These are phyloP conservation scores for Siphlonurus alternatus DNA, from an alignment of 2,888 invertebrate genomes.

Conservation along the genomic window DNA sequence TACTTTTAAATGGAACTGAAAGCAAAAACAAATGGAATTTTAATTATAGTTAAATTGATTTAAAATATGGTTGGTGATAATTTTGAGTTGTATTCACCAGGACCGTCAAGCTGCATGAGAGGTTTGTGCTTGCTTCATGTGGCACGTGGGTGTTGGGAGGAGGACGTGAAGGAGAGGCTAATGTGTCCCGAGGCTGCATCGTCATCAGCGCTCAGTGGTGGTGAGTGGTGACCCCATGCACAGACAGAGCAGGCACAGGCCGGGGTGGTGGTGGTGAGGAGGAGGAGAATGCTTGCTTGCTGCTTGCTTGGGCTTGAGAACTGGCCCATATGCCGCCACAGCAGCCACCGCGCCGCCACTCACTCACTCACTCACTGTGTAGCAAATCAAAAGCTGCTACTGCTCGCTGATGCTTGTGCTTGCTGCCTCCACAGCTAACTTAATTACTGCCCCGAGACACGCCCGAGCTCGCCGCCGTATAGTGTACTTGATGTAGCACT, in stretches of 20 bases:
- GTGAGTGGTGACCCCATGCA: background rate
- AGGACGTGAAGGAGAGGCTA: too few relatives aligned
- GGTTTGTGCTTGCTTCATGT: too few relatives aligned
- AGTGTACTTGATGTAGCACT: background rate
- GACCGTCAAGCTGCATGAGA: too few relatives aligned
- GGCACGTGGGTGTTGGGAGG: too few relatives aligned
- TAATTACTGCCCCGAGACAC: slow-evolving; percentile 3
- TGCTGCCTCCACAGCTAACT: slow-evolving; percentile 1
- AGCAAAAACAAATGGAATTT: too few relatives aligned
- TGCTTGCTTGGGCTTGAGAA: background rate
- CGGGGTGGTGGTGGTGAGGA: too few relatives aligned
- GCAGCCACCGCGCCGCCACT: background rate
- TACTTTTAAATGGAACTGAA: too few relatives aligned
- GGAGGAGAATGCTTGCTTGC: too few relatives aligned
- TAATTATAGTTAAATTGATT: too few relatives aligned
- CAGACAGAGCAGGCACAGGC: too few relatives aligned
- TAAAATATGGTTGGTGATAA: too few relatives aligned
- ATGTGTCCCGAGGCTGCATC: background rate
- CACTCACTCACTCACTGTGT: background rate
- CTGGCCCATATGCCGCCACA: background rate
- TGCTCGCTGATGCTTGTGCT: background rate
- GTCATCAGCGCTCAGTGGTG: background rate
- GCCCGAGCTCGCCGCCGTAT: background rate
- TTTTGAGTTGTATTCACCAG: too few relatives aligned
- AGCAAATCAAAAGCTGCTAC: background rate